Percentiles rank a stretch among this genome's conserved stretches.
Evolutionary conservation across 1,140 invertebrate species (phyloP).

Genomic region (Drosophila arizonae): DNA sequence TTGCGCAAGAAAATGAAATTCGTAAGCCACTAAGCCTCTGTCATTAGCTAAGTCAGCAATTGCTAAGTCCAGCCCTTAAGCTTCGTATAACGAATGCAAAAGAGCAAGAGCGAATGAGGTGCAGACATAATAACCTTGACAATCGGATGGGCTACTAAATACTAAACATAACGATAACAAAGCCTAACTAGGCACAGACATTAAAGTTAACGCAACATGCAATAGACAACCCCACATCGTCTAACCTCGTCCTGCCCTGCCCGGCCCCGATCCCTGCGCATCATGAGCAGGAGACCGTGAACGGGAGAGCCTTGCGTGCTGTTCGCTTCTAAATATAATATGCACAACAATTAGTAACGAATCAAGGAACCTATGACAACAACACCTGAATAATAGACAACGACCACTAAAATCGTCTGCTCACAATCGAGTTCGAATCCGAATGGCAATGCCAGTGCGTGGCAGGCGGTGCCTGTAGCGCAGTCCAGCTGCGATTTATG

Average conservation of each 20-base stretch:
- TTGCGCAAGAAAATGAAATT: background rate
- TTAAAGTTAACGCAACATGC: slow-evolving; percentile 45
- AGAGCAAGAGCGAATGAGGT: slow-evolving; percentile 3
- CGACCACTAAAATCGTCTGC: slow-evolving; percentile 46
- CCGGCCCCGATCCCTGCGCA: no score
- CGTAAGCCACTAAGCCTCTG: background rate
- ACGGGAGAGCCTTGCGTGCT: slow-evolving; percentile 52
- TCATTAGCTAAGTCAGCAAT: slow-evolving; percentile 3
- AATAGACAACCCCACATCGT: slow-evolving; percentile 23
- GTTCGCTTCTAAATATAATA: slow-evolving; percentile 67
- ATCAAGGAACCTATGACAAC: slow-evolving; percentile 74
- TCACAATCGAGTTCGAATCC: slow-evolving; percentile 15
- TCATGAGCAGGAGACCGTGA: background rate
- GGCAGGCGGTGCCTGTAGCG: slow-evolving; percentile 65
- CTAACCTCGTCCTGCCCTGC: background rate
- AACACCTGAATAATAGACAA: slow-evolving; percentile 66
- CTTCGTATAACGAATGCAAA: background rate
- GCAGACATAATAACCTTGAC: slow-evolving; percentile 67
- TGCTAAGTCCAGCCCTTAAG: slow-evolving; percentile 1
- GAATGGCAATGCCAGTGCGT: slow-evolving; percentile 40
- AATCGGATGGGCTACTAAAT: slow-evolving; percentile 50
- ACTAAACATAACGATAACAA: slow-evolving; percentile 36
- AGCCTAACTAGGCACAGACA: slow-evolving; percentile 39
- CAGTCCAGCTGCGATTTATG: background rate
- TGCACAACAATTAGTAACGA: slow-evolving; percentile 69